Percentiles rank a stretch among this genome's conserved stretches.
phyloP scores from a whole-genome alignment of 2,113 vertebrate genomes.

The Cephalophus harveyi region DNA sequence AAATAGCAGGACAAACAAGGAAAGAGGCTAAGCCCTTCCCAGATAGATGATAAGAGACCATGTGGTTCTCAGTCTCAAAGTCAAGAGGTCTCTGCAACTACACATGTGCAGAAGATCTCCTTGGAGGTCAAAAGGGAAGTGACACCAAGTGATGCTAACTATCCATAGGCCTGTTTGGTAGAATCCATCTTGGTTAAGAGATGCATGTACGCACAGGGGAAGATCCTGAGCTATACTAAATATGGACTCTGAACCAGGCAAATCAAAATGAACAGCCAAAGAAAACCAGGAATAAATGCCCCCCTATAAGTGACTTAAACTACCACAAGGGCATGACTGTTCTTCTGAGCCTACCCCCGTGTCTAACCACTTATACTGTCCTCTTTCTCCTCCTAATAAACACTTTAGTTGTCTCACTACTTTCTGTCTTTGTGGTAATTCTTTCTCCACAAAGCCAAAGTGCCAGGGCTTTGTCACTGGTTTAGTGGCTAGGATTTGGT shows the following conservation, averaged over 20 bases:
- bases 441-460: background rate
- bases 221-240: background rate
- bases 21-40: background rate
- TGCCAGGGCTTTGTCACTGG: background rate
- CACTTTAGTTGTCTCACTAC: background rate
- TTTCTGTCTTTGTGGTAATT: background rate
- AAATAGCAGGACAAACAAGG: background rate
- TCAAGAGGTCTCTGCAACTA: background rate
- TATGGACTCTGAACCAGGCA: background rate
- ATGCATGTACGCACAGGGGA: background rate
- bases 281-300: background rate
- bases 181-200: background rate
- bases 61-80: background rate
- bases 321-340: background rate
- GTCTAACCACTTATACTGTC: background rate
- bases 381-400: background rate
- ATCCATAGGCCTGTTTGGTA: background rate
- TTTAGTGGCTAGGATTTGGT: background rate
- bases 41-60: background rate
- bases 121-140: background rate
- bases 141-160: background rate
- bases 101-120: background rate
- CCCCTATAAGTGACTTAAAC: background rate
- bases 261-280: background rate
- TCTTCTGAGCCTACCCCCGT: background rate